Base-by-base conservation (phyloP, 2,888 invertebrate species). In the Temnothorax unifasciatus region DNA sequence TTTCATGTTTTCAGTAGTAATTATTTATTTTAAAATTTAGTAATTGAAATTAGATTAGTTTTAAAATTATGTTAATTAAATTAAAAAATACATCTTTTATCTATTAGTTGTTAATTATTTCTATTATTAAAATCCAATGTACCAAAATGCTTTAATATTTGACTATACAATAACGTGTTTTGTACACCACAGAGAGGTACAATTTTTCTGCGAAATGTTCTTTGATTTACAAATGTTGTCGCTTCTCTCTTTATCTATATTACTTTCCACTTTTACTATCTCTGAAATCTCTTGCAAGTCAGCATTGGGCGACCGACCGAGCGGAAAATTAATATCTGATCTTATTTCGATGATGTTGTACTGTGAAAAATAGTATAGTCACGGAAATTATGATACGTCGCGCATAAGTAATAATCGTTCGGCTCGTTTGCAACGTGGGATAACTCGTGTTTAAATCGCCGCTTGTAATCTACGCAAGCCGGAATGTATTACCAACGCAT, bases 401-500 rank as follows among this genome's bases (percentile, higher is more conserved):
- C 54, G 8, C 29, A 29, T 44, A 47, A 69, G 63, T 79, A 52
- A 79, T 61, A 52, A 79, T 61, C 77, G 44, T 64, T 54, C 44
- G 47, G 52, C 57, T 71, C 21, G 73, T 73, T 73, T 38, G 57
- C 59, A 81, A 64, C 59, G 25, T 15, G 52, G n/a, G 59, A n/a
- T 41, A 77, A 75, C 50, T 50, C 50, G 41, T 59, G 47, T 71
- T 38, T 74, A 79, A 79, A 79, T 84, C 21, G 66, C 29, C n/a
- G 5, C 57, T 25, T 38, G 47, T 63, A 50, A 75, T 75, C 38
- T 13, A 57, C 21, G n/a, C 61, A 47, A n/a, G 63, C 18, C 13
- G 25, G n/a, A 41, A 74, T n/a, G 25, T 41, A 59, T 64, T 63
- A 66, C 34, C 13, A 15, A 11, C 9, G 34, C 15, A 38, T 41